These are phyloP conservation scores for Cheilosia vernalis DNA, from an alignment of 2,888 invertebrate genomes.

Conservation along the genomic window DNA sequence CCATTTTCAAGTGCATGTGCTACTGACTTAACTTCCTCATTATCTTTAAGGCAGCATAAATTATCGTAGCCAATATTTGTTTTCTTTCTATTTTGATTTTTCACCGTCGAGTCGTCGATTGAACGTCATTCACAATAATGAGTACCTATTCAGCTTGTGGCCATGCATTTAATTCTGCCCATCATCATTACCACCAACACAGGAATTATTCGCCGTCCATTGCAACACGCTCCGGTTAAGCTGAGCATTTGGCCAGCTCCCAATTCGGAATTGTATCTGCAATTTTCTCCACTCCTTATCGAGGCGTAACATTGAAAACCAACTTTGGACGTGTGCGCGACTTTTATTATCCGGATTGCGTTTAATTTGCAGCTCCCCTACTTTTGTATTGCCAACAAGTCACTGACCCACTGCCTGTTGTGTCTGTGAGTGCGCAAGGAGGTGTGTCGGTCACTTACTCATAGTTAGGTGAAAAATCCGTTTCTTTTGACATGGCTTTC, in stretches of 20 bases:
- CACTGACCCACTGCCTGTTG: constrained; percentile 29
- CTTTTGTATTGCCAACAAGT: constrained; percentile 16
- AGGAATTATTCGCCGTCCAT: constrained; percentile 30
- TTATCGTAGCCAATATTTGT: neutral
- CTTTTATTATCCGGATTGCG: constrained; percentile 63
- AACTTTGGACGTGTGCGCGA: constrained; percentile 48
- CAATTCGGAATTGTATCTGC: constrained; percentile 54
- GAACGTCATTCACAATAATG: constrained; percentile 36
- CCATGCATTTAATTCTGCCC: constrained; percentile 26
- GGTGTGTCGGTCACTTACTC: constrained; percentile 60
- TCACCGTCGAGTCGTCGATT: neutral
- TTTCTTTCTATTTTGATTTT: constrained; percentile 32
- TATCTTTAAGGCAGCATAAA: neutral
- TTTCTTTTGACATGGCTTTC: constrained; percentile 21
- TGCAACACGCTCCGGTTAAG: constrained; percentile 37
- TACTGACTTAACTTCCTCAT: neutral
- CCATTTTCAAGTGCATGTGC: constrained; percentile 4
- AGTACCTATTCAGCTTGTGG: neutral
- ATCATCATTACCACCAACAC: constrained; percentile 23
- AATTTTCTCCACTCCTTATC: constrained; percentile 73
- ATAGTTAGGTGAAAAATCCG: constrained; percentile 69
- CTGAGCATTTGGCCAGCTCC: constrained; percentile 33
- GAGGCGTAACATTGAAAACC: constrained; percentile 59
- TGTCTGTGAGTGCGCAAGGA: constrained; percentile 3
- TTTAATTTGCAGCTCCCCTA: constrained; percentile 24